Percentiles rank a stretch among this genome's conserved stretches.
These are phyloP conservation scores for Doris montereyensis DNA, from an alignment of 2,888 invertebrate genomes.

Conservation along the genomic window DNA sequence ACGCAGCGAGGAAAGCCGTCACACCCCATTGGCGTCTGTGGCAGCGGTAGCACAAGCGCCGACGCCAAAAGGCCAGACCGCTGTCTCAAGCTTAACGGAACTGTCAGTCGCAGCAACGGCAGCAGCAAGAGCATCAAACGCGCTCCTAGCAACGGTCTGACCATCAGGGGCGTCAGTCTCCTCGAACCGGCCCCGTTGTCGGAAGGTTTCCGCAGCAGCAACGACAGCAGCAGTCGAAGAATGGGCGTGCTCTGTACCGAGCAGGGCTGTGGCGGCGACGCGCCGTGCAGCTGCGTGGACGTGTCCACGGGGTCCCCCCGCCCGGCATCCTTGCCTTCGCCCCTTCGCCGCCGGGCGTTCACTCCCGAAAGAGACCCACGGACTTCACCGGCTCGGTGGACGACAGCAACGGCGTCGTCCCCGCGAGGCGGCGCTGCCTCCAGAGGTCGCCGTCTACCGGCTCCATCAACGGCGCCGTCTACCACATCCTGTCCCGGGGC, in stretches of 20 bases:
- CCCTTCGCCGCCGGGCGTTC: not conserved
- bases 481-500: conserved; percentile 6
- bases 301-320: conserved; percentile 32
- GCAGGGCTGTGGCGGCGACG: conserved; percentile 24
- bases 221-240: not conserved
- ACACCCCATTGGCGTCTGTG: not conserved
- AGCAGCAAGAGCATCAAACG: conserved; percentile 24
- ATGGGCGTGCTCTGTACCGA: conserved; percentile 42
- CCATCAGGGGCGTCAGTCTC: not conserved
- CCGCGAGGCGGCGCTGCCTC: conserved; percentile 2
- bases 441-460: conserved; percentile 31
- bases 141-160: not conserved
- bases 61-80: not conserved
- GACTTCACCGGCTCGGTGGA: conserved; percentile 6
- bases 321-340: conserved; percentile 33
- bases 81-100: conserved; percentile 33
- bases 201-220: not conserved
- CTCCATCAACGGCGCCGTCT: conserved; percentile 18
- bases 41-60: not conserved
- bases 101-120: conserved; percentile 15
- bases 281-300: conserved; percentile 25
- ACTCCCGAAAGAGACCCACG: conserved; percentile 26
- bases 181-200: too few relatives aligned
- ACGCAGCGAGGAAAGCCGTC: conserved; percentile 19
- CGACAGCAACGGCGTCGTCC: not conserved